Base-by-base conservation (phyloP, 53 echinoderm and acorn worm species). In the Echinometra lucunter region DNA sequence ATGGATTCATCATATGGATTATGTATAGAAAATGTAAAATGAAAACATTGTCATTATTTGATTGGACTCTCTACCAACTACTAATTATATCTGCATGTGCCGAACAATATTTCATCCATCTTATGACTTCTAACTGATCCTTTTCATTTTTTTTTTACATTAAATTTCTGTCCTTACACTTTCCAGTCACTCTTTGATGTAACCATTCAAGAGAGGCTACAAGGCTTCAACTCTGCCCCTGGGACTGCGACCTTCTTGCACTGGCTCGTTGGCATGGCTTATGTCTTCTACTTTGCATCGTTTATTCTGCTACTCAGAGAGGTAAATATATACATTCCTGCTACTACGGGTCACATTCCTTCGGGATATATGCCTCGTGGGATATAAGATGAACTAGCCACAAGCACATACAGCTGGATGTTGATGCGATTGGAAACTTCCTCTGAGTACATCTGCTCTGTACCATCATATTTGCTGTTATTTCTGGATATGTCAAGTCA, bases 191-290 rank as follows among this genome's bases (percentile, higher is more conserved):
- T 99, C 93, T 99, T 99, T 96, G 96, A 99, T 81, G 96, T 96
- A 25, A 96, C 96, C 45, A 85, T 99, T 78, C 96, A 96, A 91
- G 99, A 99, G 58, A 92, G 99, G 30, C 88, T 98, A 18, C 89
- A 95, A 58, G 96, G 99, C 57, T 99, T 99, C 95, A 96, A 98
- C 82, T 97, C 97, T 17, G 99, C 99, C 18, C 99, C 99, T 30
- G 99, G 99, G 74, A 99, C 99, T 27, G 97, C 97, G 60, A 99
- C 98, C 97, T 99, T 99, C 89, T 96, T 99, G 7, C 99, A 99
- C 82, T 99, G 99, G 99, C 94, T 99, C 44, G 99, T 99, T 42
- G 98, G 99, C 82, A 98, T 99, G 98, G 98, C 98, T n/a, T 98
- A 98, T 78, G 98, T 99, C 89, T 98, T 99, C 93, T 99, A 99